Evolutionary conservation across 2,888 invertebrate genomes (phyloP).

Genomic region (Lobophora halterata): DNA sequence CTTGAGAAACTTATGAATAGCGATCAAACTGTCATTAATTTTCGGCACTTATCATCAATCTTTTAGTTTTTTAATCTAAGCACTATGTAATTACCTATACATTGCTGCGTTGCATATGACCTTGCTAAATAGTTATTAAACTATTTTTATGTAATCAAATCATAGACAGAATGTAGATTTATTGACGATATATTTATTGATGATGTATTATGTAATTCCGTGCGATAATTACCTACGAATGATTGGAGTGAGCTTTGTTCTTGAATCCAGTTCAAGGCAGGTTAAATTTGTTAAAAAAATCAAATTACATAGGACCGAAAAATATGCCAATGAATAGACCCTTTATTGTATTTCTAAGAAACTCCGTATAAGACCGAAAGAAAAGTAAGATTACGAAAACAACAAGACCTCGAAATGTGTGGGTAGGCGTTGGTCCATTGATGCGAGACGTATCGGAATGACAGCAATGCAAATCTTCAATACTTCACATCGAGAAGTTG

Average conservation of each 20-base stretch:
- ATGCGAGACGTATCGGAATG: constrained; percentile 53
- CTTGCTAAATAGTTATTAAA: constrained; percentile 25
- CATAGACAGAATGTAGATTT: constrained; percentile 23
- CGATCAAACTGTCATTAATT: constrained; percentile 25
- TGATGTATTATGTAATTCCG: constrained; percentile 33
- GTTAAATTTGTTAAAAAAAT: no score
- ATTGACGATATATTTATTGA: constrained; percentile 18
- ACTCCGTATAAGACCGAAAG: constrained; percentile 48
- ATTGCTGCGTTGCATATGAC: constrained; percentile 23
- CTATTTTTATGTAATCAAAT: constrained; percentile 22
- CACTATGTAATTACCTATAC: constrained; percentile 29
- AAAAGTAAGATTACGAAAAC: no score
- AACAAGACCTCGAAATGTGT: no score
- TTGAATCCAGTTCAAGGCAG: no score
- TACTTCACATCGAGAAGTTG: constrained; percentile 46
- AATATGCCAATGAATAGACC: constrained; percentile 32
- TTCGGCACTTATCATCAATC: constrained; percentile 27
- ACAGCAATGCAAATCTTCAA: constrained; percentile 61
- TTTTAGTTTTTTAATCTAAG: constrained; percentile 24
- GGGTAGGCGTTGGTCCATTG: no score
- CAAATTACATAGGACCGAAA: no score
- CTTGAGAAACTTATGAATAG: constrained; percentile 28
- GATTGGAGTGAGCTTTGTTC: no score
- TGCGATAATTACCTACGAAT: no score
- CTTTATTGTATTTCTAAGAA: constrained; percentile 40